Evolutionary conservation across 2,797 vertebrate species (phyloP).

Genomic region (Parotocinclus haroldoi): DNA sequence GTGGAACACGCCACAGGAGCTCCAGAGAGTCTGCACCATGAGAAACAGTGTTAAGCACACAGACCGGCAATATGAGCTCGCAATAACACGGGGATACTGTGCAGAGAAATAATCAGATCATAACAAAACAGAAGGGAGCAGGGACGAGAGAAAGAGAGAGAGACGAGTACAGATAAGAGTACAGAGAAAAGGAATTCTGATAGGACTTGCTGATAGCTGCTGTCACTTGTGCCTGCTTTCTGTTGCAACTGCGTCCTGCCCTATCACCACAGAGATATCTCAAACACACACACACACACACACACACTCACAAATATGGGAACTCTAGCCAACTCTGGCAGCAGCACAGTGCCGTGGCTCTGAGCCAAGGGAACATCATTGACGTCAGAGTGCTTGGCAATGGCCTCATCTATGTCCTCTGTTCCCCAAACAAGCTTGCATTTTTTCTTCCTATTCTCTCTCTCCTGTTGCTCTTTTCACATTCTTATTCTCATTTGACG

Average conservation of each 20-base stretch:
- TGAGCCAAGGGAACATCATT: constrained; percentile 77
- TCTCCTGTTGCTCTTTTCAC: constrained; percentile 29
- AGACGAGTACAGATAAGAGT: background rate
- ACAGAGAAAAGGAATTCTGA: background rate
- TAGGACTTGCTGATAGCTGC: background rate
- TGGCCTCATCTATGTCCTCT: constrained; percentile 76
- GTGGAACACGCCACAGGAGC: constrained; percentile 3
- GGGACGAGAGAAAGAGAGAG: background rate
- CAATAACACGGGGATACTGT: constrained; percentile 19
- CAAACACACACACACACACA: constrained; percentile 26
- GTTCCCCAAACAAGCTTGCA: constrained; percentile 75
- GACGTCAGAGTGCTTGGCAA: constrained; percentile 76
- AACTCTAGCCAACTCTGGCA: constrained; percentile 57
- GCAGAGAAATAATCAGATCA: constrained; percentile 19
- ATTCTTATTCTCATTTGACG: constrained; percentile 36
- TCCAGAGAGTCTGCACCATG: background rate
- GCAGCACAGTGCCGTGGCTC: constrained; percentile 61
- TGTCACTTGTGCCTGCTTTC: constrained; percentile 5
- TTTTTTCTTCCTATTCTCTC: constrained; percentile 49
- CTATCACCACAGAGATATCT: constrained; percentile 54
- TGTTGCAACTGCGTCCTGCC: constrained; percentile 62
- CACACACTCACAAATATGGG: constrained; percentile 34
- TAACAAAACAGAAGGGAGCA: constrained; percentile 1
- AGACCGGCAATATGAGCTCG: constrained; percentile 16
- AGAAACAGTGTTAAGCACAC: constrained; percentile 12